Base-by-base conservation (phyloP, 1,140 invertebrate genomes). In the Luehdorfia chinensis region DNA sequence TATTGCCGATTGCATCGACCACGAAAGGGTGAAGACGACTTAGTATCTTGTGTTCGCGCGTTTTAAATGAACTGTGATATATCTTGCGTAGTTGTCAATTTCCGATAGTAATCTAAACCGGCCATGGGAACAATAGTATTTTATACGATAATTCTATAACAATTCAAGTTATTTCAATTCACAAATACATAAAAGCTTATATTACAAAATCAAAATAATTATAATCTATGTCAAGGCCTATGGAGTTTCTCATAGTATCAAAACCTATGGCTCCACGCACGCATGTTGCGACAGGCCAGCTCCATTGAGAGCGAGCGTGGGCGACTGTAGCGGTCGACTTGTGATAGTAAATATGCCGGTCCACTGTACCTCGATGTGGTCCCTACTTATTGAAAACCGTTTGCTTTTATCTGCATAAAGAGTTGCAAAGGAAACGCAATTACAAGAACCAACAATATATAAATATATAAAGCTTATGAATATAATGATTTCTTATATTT, bases 281-380 rank as follows among this genome's bases (percentile, higher is more conserved):
- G 9, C 18, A 15, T 33, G 5, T 37, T 37, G 34, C 18, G 18
- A 37, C 34, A 37, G 34, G 7, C 16, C 16, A 23, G 18, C 16
- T 19, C 18, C 34, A 37, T 37, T 37, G 34, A 37, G 34, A 37
- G 18, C 34, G 34, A 11, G 18, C 34, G 34, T 37, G 34, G 34
- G 34, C 18, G 34, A 12, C 11, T 37, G 34, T 37, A 37, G 15
- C 34, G 34, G 34, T 37, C 34, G 18, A 5, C 11, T 21, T 37
- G 34, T 37, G 34, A 37, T 37, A 37, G 34, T 37, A 37, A 37
- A 37, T 37, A 37, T 37, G 34, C 15, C 18, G 18, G 11, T 21
- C 15, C 18, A 37, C 34, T 37, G 34, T 37, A 37, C 34, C 18
- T 37, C 15, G 34, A 37, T 19, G 16, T 11, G 9, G 16, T 19